phyloP scores from a whole-genome alignment of 2,888 invertebrate genomes.

The Furcula furcula region DNA sequence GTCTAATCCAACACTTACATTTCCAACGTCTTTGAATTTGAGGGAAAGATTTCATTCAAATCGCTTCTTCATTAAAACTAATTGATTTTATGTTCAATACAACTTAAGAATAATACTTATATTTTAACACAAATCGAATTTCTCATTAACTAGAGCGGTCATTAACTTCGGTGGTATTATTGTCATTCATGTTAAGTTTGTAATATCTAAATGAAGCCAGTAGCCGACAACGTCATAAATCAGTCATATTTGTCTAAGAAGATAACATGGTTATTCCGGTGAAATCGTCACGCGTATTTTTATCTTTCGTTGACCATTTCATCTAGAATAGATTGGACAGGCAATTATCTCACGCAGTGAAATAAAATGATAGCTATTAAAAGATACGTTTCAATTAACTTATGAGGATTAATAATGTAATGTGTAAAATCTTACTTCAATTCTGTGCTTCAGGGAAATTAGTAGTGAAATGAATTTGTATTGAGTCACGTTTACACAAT shows the following conservation, averaged over 20 bases:
- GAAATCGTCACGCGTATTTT: constrained; percentile 25
- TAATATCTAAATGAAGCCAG: neutral
- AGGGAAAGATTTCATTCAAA: too few species aligned
- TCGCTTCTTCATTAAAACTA: too few species aligned
- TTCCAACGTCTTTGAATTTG: neutral
- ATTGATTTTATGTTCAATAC: too few species aligned
- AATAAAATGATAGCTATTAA: constrained; percentile 12
- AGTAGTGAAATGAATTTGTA: constrained; percentile 24
- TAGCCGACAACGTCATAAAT: constrained; percentile 7
- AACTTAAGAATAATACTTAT: too few species aligned
- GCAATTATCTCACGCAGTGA: constrained; percentile 25
- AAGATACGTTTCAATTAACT: constrained; percentile 11
- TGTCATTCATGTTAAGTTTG: neutral
- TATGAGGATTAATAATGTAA: constrained; percentile 16
- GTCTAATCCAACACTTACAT: constrained; percentile 8
- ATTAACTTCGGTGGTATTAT: neutral
- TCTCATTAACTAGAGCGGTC: neutral
- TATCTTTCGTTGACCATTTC: constrained; percentile 14
- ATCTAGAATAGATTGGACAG: constrained; percentile 22
- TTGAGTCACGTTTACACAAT: constrained; percentile 27
- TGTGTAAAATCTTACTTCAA: constrained; percentile 24
- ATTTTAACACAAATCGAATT: too few species aligned
- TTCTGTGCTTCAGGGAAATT: constrained; percentile 34
- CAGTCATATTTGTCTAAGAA: constrained; percentile 6
- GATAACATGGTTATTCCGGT: constrained; percentile 21